Evolutionary conservation across 2,113 vertebrate species (phyloP).

Genomic region (Electrona antarctica): DNA sequence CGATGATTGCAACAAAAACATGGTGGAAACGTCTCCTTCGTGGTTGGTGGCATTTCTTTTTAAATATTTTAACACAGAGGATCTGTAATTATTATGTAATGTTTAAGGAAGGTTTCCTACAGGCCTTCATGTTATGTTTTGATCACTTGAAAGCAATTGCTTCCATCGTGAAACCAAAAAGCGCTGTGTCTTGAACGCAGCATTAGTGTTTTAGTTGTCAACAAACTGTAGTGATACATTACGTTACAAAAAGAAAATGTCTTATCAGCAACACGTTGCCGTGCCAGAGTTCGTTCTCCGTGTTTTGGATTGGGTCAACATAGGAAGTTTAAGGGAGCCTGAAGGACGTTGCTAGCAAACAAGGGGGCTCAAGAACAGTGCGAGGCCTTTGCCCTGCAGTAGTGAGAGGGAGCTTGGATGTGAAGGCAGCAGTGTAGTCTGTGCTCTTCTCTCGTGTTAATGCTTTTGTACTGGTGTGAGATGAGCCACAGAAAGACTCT

Average conservation of each 20-base stretch:
- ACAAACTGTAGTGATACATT: too few relatives aligned
- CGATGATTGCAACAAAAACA: too few relatives aligned
- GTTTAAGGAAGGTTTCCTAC: too few relatives aligned
- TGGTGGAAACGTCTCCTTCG: too few relatives aligned
- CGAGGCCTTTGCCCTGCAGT: slow-evolving; percentile 32
- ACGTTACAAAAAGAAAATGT: not conserved
- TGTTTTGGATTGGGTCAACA: not conserved
- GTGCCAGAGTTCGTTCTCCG: not conserved
- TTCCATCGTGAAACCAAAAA: too few relatives aligned
- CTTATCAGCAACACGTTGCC: slow-evolving; percentile 6
- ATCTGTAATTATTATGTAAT: too few relatives aligned
- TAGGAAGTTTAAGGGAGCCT: slow-evolving; percentile 9
- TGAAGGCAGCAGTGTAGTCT: slow-evolving; percentile 38
- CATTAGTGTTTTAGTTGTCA: too few relatives aligned
- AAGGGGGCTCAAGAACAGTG: slow-evolving; percentile 32
- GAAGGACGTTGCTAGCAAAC: slow-evolving; percentile 1
- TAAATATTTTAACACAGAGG: too few relatives aligned
- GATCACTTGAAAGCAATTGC: too few relatives aligned
- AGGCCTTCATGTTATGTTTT: too few relatives aligned
- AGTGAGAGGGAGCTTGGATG: slow-evolving; percentile 32
- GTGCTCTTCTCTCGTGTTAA: slow-evolving; percentile 13
- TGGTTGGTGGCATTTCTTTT: too few relatives aligned
- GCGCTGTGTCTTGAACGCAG: too few relatives aligned
- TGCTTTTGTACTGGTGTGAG: slow-evolving; percentile 17
- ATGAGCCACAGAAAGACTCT: slow-evolving; percentile 64